Evolutionary conservation across 2,113 vertebrate species (phyloP), one percentile per base, ranked within the genome.

Genomic region (Aldabrachelys gigantea): DNA sequence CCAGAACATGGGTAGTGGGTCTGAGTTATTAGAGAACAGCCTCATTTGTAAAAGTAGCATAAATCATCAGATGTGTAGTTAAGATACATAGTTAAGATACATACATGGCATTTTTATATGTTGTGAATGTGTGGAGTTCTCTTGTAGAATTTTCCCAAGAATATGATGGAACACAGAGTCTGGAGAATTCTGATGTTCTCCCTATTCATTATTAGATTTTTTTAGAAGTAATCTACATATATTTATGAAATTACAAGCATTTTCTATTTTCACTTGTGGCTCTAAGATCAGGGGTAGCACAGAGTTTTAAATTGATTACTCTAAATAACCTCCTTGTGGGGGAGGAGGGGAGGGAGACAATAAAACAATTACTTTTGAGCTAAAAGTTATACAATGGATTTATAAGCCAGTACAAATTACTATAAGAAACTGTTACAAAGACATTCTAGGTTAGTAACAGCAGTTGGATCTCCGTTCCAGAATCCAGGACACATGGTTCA

Each of bases 351-450:
- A 22, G 50, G 50, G 35, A 69, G n/a, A n/a, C 31, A 27, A 4
- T 8, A 72, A 38, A 90, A 41, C 49, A 0, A 17, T 13, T 7
- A 50, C 80, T 84, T 21, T 59, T 29, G 29, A 41, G 50, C 47
- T 2, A 2, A 0, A 53, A 41, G 81, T 49, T 12, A 29, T 52
- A 27, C 1, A 19, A 59, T 76, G 52, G 11, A 84, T 94, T 65
- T 65, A 4, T 0, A 75, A 16, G 52, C 57, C 87, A 25, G 0
- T 5, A 5, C 0, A 0, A 4, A 0, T 89, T 88, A 22, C 50
- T 84, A 3, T 2, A 47, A 81, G 54, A 72, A 84, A 88, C 91
- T 92, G 75, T 5, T n/a, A 44, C 10, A 82, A 95, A 80, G 27
- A 9, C 81, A 2, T 52, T 4, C 50, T 84, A 54, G 78, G 82